Evolutionary conservation across 2,888 invertebrate genomes (phyloP), one percentile per base, ranked within the genome.

Genomic region (Selenia dentaria): DNA sequence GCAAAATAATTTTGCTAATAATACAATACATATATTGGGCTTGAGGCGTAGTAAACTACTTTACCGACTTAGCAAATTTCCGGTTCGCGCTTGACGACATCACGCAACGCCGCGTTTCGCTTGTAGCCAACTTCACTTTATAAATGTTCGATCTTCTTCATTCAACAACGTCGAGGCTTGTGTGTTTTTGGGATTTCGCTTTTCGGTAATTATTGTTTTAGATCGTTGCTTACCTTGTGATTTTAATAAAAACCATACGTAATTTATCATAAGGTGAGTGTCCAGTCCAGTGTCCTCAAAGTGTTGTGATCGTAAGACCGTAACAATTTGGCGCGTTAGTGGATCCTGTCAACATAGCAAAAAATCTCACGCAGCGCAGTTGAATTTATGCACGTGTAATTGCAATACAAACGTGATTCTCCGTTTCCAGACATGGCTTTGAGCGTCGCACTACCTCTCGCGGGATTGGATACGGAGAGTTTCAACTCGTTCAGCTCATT

Each of bases 381-480:
- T 72, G 68, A 63, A 74, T 71, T n/a, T 78, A 70, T 76, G 84
- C 89, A 87, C 89, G 88, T 88, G 90, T 88, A 85, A 82, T 74
- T 76, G 59, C 62, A 76, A 74, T 78, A 77, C 55, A 74, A 69
- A 67, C 60, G 66, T 70, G 60, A 72, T 75, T 83, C 82, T 83
- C 59, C 63, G 45, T 73, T 88, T 79, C 34, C 89, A 90, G 91
- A 83, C 76, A 93, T 93, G 93, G 93, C 92, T 79, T 79, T 93
- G 73, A 90, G 92, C 73, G 88, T 93, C 76, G 93, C 92, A 65
- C 79, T 93, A 80, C 92, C 93, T 50, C 74, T 92, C 51, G 87
- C 91, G 59, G 92, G 91, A 54, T 73, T 92, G 79, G 92, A 92
- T 70, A 79, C 91, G 36, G 92, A 91, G 45, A 86, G 84, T 62